Base-by-base conservation (phyloP, 2,797 vertebrate species). In the Pipistrellus kuhlii region DNA sequence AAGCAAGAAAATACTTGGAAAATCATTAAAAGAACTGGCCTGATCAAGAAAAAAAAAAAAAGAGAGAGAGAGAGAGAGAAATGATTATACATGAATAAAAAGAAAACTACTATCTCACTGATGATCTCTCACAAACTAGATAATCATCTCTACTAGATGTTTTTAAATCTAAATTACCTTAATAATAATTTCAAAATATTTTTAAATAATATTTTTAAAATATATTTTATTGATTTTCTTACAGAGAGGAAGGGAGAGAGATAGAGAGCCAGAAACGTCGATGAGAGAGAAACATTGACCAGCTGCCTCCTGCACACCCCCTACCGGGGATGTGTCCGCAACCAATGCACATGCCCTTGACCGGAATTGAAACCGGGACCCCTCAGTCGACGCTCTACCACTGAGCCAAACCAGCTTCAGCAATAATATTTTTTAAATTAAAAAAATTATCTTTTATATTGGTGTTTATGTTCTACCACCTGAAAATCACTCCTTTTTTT, bases 11-110 rank as follows among this genome's bases (percentile, higher is more conserved):
- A 82, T 32, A 13, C 10, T 64, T 66, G 21, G 25, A 85, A 93
- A 95, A 92, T 90, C 77, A 72, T 46, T 85, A 17, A 88, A 94
- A 76, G 21, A 30, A 85, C 27, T 77, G n/a, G 51, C 4, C 62
- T 88, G 8, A 75, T 86, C 3, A 25, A 78, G 88, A 81, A 81
- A 87, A 48, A 73, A 81, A 84, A 81, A 55, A 64, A 44, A 2
- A 44, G 8, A 44, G 10, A 44, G 10, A 44, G 15, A 51, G 5
- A 51, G 15, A 51, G 15, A 51, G 15, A 53, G 1, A 35, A 83
- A 51, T 38, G 62, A 90, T 55, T 59, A 92, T 72, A 86, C 86
- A 1, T 41, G 51, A 94, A 83, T 51, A 72, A 80, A 71, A 93
- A 75, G 72, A 75, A 57, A 51, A 71, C 25, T n/a, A 71, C 59